These are phyloP conservation scores for Artibeus lituratus DNA, from an alignment of 2,797 vertebrate species.

Conservation along the genomic window DNA sequence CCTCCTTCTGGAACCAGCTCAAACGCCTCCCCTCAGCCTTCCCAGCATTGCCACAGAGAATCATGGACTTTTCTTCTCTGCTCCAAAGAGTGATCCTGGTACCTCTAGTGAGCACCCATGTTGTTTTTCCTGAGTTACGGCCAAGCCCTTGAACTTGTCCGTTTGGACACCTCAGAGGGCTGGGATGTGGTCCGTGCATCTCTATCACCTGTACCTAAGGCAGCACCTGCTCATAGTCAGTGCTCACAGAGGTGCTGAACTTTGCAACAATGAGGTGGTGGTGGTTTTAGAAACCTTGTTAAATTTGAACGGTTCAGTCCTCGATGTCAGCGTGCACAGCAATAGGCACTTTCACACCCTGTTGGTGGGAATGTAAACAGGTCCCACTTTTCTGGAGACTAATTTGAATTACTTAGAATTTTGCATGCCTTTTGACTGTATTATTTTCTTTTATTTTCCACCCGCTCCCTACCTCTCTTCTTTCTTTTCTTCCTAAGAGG, in stretches of 20 bases:
- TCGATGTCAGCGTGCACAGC: background rate
- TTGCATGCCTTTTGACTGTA: background rate
- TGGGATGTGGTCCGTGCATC: background rate
- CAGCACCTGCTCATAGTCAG: background rate
- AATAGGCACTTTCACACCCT: background rate
- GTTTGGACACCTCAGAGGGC: background rate
- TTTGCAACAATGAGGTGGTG: background rate
- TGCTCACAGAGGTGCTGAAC: background rate
- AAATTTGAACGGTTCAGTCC: background rate
- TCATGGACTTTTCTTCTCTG: background rate
- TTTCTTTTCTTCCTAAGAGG: background rate
- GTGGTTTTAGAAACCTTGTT: background rate
- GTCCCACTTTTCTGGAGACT: background rate
- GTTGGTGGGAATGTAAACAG: background rate
- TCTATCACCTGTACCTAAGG: background rate
- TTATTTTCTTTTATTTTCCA: background rate
- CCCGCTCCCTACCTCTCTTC: background rate
- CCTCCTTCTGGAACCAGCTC: background rate
- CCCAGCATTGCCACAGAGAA: background rate
- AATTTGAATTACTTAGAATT: constrained; percentile 27
- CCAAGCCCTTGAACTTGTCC: background rate
- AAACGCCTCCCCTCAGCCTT: background rate
- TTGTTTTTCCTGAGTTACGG: background rate
- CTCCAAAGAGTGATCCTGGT: background rate
- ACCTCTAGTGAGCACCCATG: background rate